Conservation (phyloP, 1,140 invertebrate species). For the Mylabris phalerata region DNA sequence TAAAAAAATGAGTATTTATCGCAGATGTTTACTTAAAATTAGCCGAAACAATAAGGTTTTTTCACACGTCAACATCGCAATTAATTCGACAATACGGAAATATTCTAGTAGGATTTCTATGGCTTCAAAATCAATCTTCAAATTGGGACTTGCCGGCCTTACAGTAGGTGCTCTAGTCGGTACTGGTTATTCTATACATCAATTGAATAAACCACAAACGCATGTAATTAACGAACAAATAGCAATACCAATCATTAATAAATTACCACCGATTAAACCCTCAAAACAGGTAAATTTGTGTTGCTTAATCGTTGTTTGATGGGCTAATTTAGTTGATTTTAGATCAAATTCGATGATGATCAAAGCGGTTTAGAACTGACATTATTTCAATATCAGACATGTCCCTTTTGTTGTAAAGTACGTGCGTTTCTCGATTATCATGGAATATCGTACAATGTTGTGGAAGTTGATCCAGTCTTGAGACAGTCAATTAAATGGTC, state of each 20-base stretch:
- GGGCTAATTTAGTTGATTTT: slow-evolving; percentile 27
- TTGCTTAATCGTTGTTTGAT: background rate
- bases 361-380: slow-evolving; percentile 72
- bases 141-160: slow-evolving; percentile 46
- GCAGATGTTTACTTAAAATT: slow-evolving; percentile 1
- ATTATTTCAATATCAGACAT: slow-evolving; percentile 94
- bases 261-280: slow-evolving; percentile 45
- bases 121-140: slow-evolving; percentile 33
- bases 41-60: background rate
- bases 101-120: background rate
- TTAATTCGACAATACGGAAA: background rate
- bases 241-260: slow-evolving; percentile 44
- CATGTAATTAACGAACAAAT: slow-evolving; percentile 45
- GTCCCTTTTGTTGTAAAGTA: slow-evolving; percentile 98
- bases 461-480: slow-evolving; percentile 94
- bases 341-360: slow-evolving; percentile 61
- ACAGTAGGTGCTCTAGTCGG: slow-evolving; percentile 47
- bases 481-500: slow-evolving; percentile 91
- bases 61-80: no score
- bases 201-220: slow-evolving; percentile 40
- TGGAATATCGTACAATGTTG: slow-evolving; percentile 90
- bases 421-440: slow-evolving; percentile 89
- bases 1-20: background rate
- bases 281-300: slow-evolving; percentile 18
- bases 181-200: slow-evolving; percentile 45